These are phyloP conservation scores for Lacerta bilineata DNA, from an alignment of 2,797 vertebrate species.

Conservation along the genomic window DNA sequence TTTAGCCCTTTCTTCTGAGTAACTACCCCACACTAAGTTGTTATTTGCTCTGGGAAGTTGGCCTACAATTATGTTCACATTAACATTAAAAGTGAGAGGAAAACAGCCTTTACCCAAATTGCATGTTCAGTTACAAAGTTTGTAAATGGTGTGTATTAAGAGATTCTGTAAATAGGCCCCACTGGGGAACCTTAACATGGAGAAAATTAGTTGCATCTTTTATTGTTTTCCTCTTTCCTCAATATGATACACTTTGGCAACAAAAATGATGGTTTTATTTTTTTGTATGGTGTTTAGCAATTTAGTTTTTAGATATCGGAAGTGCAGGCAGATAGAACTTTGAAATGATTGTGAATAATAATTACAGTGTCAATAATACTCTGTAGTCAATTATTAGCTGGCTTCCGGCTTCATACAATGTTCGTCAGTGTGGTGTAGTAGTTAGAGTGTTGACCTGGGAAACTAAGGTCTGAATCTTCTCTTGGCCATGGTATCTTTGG, in stretches of 20 bases:
- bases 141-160: slow-evolving; percentile 10
- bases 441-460: no score
- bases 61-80: background rate
- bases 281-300: background rate
- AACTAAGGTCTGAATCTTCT: no score
- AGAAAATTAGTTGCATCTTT: background rate
- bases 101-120: background rate
- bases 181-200: background rate
- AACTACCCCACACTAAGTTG: background rate
- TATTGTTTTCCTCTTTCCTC: background rate
- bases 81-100: background rate
- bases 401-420: slow-evolving; percentile 70
- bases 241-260: background rate
- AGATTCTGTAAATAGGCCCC: background rate
- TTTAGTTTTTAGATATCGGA: slow-evolving; percentile 5
- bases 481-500: no score
- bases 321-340: slow-evolving; percentile 14
- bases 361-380: slow-evolving; percentile 63
- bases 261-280: slow-evolving; percentile 1
- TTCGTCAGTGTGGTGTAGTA: slow-evolving; percentile 21
- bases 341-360: slow-evolving; percentile 54
- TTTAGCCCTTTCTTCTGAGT: background rate
- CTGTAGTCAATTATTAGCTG: slow-evolving; percentile 68
- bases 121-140: background rate
- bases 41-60: background rate